Base-by-base conservation (phyloP, 2,888 invertebrate genomes). In the Pristionchus arcanus region DNA sequence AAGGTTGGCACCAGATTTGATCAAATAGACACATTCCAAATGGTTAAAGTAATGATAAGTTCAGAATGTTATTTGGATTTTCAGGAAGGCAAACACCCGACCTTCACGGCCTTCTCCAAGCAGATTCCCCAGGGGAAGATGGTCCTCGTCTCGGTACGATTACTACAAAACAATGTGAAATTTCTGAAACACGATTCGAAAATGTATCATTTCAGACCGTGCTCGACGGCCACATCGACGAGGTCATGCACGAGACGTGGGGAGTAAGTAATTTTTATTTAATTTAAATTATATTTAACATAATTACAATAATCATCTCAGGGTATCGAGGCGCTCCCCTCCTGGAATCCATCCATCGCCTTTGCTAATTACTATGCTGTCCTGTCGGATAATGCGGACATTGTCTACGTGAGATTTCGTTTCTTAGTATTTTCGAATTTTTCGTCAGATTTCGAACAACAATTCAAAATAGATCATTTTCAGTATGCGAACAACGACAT, bases 281-380 rank as follows among this genome's bases (percentile, higher is more conserved):
- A n/a, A n/a, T n/a, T n/a, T n/a, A n/a, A n/a, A n/a, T n/a, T n/a
- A n/a, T n/a, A n/a, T n/a, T n/a, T n/a, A 74, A 19, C 3, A 68
- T 15, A 25, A 68, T n/a, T 15, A 68, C 9, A n/a, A 15, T 31
- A 74, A 31, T 21, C 42, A 55, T 63, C 11, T 19, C 81, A 81
- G 49, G 53, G 63, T 0, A 66, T 87, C 55, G 66, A 87, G n/a
- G 74, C 34, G 21, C 89, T 94, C 63, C 91, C 94, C 4, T 85
- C 92, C 83, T 94, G 94, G 94, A 94, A 94, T 90, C 90, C 91
- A 59, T 92, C 94, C 87, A 93, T 94, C 88, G 93, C 92, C 21
- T 94, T 93, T 87, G 93, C 93, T 1, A 68, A 90, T 19, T 89
- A 90, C 19, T 90, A 94, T 88, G 92, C 92, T 2, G 90, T 84